Conservation (phyloP, 1,140 invertebrate species). For the Dendrolimus punctatus region DNA sequence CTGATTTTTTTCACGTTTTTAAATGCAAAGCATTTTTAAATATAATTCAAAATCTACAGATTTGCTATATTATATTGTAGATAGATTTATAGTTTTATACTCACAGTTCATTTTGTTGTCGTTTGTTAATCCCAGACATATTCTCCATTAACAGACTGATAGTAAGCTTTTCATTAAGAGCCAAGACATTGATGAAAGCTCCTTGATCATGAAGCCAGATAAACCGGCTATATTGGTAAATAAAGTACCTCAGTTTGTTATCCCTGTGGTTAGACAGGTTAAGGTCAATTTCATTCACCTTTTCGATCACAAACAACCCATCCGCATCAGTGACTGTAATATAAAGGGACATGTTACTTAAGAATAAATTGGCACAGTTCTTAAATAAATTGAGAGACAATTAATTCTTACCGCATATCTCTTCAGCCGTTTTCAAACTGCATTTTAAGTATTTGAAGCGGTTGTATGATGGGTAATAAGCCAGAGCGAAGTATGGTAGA, state of each 20-base stretch:
- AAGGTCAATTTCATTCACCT: constrained; percentile 56
- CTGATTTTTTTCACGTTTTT: no score
- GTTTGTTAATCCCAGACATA: constrained; percentile 64
- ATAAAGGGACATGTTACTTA: background rate
- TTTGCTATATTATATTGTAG: background rate
- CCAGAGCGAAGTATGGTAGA: constrained; percentile 68
- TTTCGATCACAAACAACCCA: constrained; percentile 52
- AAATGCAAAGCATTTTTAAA: no score
- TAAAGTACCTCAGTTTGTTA: constrained; percentile 67
- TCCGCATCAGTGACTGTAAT: constrained; percentile 60
- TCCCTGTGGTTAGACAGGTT: constrained; percentile 59
- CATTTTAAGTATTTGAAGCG: constrained; percentile 68
- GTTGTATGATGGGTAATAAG: constrained; percentile 66
- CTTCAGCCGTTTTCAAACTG: constrained; percentile 64
- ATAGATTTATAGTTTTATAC: constrained; percentile 17
- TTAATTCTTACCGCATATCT: constrained; percentile 65
- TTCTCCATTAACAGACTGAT: constrained; percentile 68
- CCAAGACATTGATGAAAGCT: constrained; percentile 65
- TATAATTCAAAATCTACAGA: no score
- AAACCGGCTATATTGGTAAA: constrained; percentile 70
- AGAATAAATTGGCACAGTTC: no score
- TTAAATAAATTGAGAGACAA: background rate
- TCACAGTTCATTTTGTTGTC: constrained; percentile 70
- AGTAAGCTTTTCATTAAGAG: constrained; percentile 66
- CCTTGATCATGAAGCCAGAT: constrained; percentile 68